Percentiles rank a stretch among this genome's conserved stretches.
Evolutionary conservation across 92 coral and sea anemone species (phyloP).

Genomic region (Phenganax subtilis): DNA sequence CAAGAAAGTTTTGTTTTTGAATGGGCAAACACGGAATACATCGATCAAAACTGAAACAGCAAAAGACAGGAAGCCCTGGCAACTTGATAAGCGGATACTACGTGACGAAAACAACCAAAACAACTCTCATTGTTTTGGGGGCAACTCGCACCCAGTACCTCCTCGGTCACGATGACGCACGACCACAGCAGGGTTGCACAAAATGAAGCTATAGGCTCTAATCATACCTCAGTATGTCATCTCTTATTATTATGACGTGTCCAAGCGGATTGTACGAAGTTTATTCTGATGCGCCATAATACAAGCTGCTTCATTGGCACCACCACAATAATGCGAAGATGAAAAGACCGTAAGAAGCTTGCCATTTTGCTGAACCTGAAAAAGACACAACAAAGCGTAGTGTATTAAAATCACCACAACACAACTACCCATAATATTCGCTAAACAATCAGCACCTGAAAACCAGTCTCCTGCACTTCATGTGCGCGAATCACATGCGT

Average conservation of each 20-base stretch:
- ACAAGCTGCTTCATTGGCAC: slow-evolving; percentile 85
- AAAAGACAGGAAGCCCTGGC: too few relatives aligned
- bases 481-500: slow-evolving; percentile 87
- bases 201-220: too few relatives aligned
- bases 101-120: too few relatives aligned
- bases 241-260: slow-evolving; percentile 60
- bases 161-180: too few relatives aligned
- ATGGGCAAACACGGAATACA: too few relatives aligned
- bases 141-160: too few relatives aligned
- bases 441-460: slow-evolving; percentile 50
- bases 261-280: slow-evolving; percentile 82
- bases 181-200: too few relatives aligned
- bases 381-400: neutral
- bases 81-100: too few relatives aligned
- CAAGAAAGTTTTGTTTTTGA: neutral
- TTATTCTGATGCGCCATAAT: slow-evolving; percentile 77
- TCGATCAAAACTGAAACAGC: too few relatives aligned
- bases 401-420: too few relatives aligned
- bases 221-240: neutral
- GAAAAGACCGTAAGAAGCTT: slow-evolving; percentile 82
- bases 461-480: slow-evolving; percentile 79
- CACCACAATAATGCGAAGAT: slow-evolving; percentile 84
- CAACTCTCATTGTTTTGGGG: too few relatives aligned
- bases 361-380: slow-evolving; percentile 82
- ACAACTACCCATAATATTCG: neutral